Conservation (phyloP, 2,113 vertebrate genomes). For the Otolemur garnettii region DNA sequence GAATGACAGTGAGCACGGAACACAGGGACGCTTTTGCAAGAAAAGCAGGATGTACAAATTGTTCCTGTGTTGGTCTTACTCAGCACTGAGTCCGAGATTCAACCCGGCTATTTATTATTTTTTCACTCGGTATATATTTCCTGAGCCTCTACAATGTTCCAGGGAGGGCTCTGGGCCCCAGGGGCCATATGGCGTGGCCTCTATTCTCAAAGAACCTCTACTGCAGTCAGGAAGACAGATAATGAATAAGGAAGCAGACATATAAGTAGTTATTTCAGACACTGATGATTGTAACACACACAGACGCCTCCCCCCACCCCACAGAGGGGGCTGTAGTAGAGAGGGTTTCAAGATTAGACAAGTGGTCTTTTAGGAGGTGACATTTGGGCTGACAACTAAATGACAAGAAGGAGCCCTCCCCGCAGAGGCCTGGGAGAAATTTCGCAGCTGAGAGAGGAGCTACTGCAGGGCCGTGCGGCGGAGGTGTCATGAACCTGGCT, state of each 20-base stretch:
- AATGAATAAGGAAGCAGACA: background rate
- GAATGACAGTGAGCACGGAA: background rate
- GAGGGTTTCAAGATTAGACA: background rate
- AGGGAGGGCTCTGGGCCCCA: background rate
- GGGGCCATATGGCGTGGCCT: background rate
- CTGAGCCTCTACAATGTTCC: background rate
- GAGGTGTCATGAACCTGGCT: background rate
- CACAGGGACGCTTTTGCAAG: background rate
- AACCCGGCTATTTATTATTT: background rate
- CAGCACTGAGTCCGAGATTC: background rate
- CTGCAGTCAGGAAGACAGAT: background rate
- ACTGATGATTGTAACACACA: background rate
- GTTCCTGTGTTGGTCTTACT: background rate
- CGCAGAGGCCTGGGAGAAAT: background rate
- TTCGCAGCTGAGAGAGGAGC: background rate
- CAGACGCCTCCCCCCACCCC: no score
- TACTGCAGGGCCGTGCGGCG: background rate
- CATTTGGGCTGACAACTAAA: background rate
- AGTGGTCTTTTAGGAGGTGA: background rate
- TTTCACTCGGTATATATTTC: background rate
- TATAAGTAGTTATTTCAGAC: background rate
- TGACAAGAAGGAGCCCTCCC: background rate
- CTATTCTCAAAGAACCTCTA: constrained; percentile 27
- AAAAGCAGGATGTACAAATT: background rate
- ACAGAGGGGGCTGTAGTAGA: background rate